phyloP scores from a whole-genome alignment of 2,888 invertebrate species.

The Noctuana brunneofusca region DNA sequence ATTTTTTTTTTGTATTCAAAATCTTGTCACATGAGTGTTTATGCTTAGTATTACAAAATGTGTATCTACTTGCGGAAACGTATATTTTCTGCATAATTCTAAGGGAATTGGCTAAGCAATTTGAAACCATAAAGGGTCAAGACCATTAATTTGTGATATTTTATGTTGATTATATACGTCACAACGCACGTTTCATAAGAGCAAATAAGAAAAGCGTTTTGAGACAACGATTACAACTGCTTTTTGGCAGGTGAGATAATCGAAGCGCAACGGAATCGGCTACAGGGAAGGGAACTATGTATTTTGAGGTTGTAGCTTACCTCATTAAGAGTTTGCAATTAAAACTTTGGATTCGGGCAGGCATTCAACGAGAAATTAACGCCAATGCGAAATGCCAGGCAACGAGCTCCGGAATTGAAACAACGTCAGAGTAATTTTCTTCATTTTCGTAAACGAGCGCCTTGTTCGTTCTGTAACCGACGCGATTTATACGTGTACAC shows the following conservation, averaged over 20 bases:
- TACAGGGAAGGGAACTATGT: conserved; percentile 42
- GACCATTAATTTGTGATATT: too few species aligned
- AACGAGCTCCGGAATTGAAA: conserved; percentile 61
- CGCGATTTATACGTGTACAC: conserved; percentile 22
- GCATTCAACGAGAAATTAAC: conserved; percentile 57
- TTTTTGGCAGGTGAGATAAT: conserved; percentile 49
- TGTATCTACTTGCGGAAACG: too few species aligned
- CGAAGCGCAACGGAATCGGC: conserved; percentile 46
- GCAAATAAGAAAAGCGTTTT: too few species aligned
- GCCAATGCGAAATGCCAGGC: conserved; percentile 56
- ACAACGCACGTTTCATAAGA: too few species aligned
- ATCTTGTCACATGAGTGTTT: too few species aligned
- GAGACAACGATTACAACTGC: neutral
- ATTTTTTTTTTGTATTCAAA: too few species aligned
- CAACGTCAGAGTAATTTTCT: conserved; percentile 47
- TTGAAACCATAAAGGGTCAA: too few species aligned
- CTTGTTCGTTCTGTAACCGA: conserved; percentile 38
- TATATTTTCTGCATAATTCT: too few species aligned
- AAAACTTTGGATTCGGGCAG: conserved; percentile 69
- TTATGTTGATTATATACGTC: too few species aligned
- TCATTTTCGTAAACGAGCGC: conserved; percentile 45
- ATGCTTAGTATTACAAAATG: too few species aligned
- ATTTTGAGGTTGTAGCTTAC: conserved; percentile 56
- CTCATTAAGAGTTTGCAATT: conserved; percentile 75
- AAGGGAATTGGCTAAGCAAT: too few species aligned